Conservation (phyloP, 1,140 invertebrate genomes). For the Dreissena polymorpha region DNA sequence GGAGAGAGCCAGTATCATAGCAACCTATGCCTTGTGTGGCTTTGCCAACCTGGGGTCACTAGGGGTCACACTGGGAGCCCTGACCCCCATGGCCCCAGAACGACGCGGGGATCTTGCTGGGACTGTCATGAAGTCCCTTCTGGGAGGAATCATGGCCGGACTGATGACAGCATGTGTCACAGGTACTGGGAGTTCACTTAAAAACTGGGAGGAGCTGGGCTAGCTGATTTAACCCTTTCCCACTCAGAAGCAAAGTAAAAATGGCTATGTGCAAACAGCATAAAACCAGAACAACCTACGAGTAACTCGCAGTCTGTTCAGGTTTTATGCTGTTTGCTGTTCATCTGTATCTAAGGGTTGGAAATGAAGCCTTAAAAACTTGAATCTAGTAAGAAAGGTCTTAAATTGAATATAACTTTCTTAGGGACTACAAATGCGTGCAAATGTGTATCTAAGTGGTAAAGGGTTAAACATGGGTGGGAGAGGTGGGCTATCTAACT, state of each 20-base stretch:
- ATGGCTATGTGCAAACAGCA: no score
- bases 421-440: no score
- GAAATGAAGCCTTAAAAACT: no score
- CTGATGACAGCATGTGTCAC: slow-evolving; percentile 96
- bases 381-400: no score
- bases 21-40: slow-evolving; percentile 96
- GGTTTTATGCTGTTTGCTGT: no score
- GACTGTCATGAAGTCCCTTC: slow-evolving; percentile 89
- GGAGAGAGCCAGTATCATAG: slow-evolving; percentile 85
- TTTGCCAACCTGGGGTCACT: slow-evolving; percentile 97
- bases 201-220: not conserved
- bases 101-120: slow-evolving; percentile 82
- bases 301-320: no score
- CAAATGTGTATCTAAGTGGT: no score
- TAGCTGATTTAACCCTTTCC: not conserved
- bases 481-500: not conserved
- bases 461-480: not conserved
- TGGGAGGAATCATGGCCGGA: slow-evolving; percentile 91
- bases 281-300: no score
- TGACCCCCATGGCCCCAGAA: slow-evolving; percentile 90
- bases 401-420: no score
- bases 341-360: no score
- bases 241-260: no score
- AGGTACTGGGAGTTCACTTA: slow-evolving; percentile 81
- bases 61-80: slow-evolving; percentile 92